phyloP scores from a whole-genome alignment of 2,113 vertebrate genomes.

The Thryonomys swinderianus region DNA sequence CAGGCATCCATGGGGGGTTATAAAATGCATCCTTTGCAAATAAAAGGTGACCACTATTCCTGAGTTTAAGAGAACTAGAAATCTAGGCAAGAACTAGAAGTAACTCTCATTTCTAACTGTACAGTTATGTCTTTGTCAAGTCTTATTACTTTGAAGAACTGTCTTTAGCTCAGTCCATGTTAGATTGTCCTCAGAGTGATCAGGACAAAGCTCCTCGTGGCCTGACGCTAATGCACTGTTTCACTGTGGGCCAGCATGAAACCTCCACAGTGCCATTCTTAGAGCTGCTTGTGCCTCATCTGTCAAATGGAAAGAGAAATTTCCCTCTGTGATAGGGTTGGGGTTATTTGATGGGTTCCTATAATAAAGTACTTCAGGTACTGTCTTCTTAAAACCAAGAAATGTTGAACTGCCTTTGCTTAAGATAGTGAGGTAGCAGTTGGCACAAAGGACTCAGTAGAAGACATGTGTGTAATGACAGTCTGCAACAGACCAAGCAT shows the following conservation, averaged over 20 bases:
- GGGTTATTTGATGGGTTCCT: background rate
- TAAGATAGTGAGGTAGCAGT: background rate
- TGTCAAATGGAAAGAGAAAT: background rate
- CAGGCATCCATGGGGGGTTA: background rate
- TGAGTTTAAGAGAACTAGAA: background rate
- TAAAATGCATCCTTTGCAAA: background rate
- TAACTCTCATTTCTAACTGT: background rate
- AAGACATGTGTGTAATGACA: background rate
- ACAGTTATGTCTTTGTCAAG: background rate
- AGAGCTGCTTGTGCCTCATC: background rate
- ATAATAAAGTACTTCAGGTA: background rate
- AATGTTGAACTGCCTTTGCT: background rate
- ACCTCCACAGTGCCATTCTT: fast-evolving
- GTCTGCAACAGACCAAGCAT: no score
- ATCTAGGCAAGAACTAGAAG: background rate
- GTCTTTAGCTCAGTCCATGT: background rate
- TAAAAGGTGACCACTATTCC: background rate
- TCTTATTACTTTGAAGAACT: background rate
- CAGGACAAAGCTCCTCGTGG: fast-evolving
- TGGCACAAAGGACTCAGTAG: background rate
- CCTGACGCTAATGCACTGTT: background rate
- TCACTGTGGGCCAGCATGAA: fast-evolving
- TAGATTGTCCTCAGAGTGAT: background rate
- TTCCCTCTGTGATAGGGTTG: background rate
- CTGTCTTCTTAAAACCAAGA: background rate